Conservation (phyloP, 2,797 vertebrate genomes). For the Ctenopoma kingsleyae region DNA sequence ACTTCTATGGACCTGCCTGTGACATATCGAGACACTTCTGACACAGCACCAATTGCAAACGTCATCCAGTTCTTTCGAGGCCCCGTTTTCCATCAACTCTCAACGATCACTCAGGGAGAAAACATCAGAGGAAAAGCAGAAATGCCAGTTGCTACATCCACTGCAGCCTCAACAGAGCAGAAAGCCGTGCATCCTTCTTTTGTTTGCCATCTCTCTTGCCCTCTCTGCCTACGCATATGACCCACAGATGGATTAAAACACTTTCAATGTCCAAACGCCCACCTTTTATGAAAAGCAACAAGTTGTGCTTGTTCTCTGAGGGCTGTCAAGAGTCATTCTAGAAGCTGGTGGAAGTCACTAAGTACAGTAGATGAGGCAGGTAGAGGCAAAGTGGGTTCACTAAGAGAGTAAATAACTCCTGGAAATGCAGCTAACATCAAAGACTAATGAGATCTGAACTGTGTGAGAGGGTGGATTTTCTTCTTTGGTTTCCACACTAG, state of each 20-base stretch:
- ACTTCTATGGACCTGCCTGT: neutral
- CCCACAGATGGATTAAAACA: conserved; percentile 49
- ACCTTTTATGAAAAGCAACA: conserved; percentile 50
- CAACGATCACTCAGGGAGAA: neutral
- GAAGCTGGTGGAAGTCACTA: conserved; percentile 28
- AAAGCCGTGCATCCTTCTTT: conserved; percentile 6
- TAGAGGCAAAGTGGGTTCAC: conserved; percentile 25
- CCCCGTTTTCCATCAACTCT: conserved; percentile 4
- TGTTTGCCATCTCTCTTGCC: conserved; percentile 36
- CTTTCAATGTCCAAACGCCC: conserved; percentile 46
- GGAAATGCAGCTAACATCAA: conserved; percentile 25
- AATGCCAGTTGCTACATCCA: conserved; percentile 22
- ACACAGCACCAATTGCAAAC: neutral
- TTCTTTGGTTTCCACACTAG: conserved; percentile 31
- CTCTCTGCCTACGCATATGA: conserved; percentile 48
- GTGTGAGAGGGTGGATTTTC: conserved; percentile 1
- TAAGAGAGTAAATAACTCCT: conserved; percentile 45
- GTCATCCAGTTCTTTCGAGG: neutral
- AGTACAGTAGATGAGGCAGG: conserved; percentile 32
- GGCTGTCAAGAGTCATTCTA: conserved; percentile 38
- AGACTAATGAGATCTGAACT: conserved; percentile 12
- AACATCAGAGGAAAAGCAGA: conserved; percentile 20
- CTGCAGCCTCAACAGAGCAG: conserved; percentile 18
- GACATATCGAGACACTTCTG: too few relatives aligned
- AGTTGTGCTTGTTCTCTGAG: conserved; percentile 29